These are phyloP conservation scores for Zoroaster sp. DNA, from an alignment of 53 echinoderm and acorn worm genomes.

Conservation along the genomic window DNA sequence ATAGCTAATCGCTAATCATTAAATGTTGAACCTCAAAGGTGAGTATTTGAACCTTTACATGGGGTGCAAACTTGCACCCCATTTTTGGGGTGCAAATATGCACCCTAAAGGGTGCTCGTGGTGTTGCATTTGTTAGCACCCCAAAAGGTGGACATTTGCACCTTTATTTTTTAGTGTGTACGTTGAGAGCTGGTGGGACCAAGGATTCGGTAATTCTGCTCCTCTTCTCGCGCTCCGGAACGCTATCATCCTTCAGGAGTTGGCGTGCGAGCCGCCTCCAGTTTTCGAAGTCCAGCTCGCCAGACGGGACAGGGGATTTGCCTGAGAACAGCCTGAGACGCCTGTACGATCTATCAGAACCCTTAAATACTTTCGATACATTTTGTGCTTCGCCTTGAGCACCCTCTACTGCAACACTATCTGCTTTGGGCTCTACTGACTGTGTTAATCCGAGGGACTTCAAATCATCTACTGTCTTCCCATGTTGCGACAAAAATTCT, in stretches of 20 bases:
- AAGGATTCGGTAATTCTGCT: neutral
- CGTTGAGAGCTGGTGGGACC: slow-evolving; percentile 2
- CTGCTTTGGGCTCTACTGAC: neutral
- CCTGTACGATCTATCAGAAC: neutral
- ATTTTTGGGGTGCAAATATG: too few relatives aligned
- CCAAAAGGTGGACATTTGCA: too few relatives aligned
- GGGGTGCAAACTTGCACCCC: too few relatives aligned
- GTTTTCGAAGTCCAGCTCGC: slow-evolving; percentile 47
- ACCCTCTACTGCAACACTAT: neutral
- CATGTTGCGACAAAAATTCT: neutral
- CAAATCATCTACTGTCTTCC: neutral
- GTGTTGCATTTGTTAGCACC: too few relatives aligned
- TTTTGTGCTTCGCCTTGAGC: neutral
- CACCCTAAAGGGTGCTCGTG: too few relatives aligned
- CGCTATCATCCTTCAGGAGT: slow-evolving; percentile 16
- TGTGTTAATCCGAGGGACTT: neutral
- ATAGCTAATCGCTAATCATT: too few relatives aligned
- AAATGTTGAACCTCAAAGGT: too few relatives aligned
- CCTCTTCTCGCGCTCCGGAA: neutral
- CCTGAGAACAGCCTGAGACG: slow-evolving; percentile 64
- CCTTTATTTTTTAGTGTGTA: too few relatives aligned
- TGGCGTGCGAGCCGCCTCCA: slow-evolving; percentile 41
- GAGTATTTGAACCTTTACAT: too few relatives aligned
- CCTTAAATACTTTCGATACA: neutral
- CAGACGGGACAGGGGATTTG: slow-evolving; percentile 42